Evolutionary conservation across 1,140 invertebrate genomes (phyloP).

Genomic region (Drosophila triauraria): DNA sequence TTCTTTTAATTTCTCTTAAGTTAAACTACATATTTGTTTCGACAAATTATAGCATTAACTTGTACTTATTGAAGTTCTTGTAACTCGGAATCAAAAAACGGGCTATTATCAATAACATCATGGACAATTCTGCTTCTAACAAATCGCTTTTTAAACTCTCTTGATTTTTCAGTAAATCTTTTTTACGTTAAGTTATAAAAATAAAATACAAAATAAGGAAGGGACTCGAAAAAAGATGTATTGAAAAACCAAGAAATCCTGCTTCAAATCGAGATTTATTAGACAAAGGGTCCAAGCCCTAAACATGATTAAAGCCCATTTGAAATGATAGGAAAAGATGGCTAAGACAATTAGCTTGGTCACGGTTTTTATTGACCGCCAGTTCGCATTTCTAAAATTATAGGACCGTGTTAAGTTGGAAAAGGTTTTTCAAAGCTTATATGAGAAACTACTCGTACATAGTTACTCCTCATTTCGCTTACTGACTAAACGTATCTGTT

Average conservation of each 20-base stretch:
- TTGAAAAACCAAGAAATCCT: conserved; percentile 1
- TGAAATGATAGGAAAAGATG: background rate
- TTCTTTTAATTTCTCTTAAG: conserved; percentile 22
- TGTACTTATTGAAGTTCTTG: conserved; percentile 38
- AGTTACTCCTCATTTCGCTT: conserved; percentile 14
- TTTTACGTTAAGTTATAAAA: conserved; percentile 1
- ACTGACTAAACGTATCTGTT: conserved; percentile 53
- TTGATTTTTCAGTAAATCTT: background rate
- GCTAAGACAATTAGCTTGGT: conserved; percentile 6
- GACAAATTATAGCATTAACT: conserved; percentile 5
- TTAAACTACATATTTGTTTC: conserved; percentile 7
- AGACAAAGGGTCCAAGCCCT: background rate
- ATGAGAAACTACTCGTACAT: conserved; percentile 21
- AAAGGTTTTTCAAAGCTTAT: conserved; percentile 14
- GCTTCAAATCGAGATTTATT: background rate
- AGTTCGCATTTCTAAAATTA: conserved; percentile 20
- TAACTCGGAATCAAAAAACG: background rate
- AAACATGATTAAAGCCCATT: conserved; percentile 2
- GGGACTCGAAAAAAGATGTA: conserved; percentile 8
- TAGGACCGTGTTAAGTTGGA: background rate
- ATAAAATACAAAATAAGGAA: background rate
- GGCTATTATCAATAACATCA: conserved; percentile 1
- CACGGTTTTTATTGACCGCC: conserved; percentile 36
- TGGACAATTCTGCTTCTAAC: conserved; percentile 2
- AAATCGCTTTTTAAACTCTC: background rate